Percentiles rank a stretch among this genome's conserved stretches.
These are phyloP conservation scores for Zosterops japonicus DNA, from an alignment of 2,113 vertebrate species.

Conservation along the genomic window DNA sequence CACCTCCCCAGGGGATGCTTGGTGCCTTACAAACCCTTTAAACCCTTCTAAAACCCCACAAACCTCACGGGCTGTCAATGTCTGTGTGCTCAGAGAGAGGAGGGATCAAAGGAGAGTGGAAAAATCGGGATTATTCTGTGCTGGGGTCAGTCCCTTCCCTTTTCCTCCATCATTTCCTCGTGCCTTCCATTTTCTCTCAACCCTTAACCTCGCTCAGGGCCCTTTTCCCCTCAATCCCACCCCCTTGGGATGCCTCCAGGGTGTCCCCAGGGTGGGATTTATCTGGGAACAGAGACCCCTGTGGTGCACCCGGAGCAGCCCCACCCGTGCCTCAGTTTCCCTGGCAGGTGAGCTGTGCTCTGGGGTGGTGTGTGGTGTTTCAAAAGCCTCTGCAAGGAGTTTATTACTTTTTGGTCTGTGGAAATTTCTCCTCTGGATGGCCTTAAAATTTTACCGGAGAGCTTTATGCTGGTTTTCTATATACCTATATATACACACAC, in stretches of 20 bases:
- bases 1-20: background rate
- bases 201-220: rapidly evolving
- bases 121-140: rapidly evolving
- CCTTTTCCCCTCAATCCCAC: rapidly evolving
- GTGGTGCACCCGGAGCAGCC: background rate
- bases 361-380: rapidly evolving
- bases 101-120: background rate
- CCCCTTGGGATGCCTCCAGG: background rate
- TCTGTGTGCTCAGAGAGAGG: background rate
- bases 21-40: background rate
- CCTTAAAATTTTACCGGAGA: background rate
- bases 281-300: background rate
- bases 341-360: background rate
- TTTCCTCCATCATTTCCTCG: background rate
- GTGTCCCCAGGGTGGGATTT: rapidly evolving
- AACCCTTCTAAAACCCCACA: background rate
- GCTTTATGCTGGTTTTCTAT: background rate
- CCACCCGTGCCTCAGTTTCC: background rate
- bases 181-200: background rate
- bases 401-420: background rate
- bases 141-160: background rate
- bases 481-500: background rate
- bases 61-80: background rate
- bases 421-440: background rate
- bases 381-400: background rate